These are phyloP conservation scores for Ctenodactylus gundi DNA, from an alignment of 2,113 vertebrate genomes.

Conservation along the genomic window DNA sequence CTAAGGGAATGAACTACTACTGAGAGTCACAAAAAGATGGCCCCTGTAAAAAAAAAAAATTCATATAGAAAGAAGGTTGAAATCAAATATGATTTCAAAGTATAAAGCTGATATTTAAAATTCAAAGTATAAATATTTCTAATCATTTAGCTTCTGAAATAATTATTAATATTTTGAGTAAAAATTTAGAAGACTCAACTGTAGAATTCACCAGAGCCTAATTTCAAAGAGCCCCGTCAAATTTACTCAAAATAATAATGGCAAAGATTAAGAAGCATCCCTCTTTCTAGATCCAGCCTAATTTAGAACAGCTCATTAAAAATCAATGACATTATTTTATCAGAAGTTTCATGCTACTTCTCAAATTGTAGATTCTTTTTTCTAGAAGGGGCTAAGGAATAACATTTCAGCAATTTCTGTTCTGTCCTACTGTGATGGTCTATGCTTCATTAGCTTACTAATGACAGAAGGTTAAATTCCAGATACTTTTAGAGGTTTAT, in stretches of 20 bases:
- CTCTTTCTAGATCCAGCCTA: neutral
- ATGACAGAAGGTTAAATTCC: neutral
- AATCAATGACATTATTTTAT: neutral
- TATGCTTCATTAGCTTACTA: neutral
- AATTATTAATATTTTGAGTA: neutral
- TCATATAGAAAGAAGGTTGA: neutral
- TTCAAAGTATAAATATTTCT: neutral
- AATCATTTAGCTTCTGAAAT: neutral
- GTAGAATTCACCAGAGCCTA: neutral
- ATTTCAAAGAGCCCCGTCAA: neutral
- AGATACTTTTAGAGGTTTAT: neutral
- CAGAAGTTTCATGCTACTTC: neutral
- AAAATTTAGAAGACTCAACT: neutral
- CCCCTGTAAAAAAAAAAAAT: neutral
- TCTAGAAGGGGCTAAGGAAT: neutral
- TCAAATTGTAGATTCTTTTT: neutral
- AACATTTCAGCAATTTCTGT: neutral
- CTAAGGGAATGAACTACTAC: neutral
- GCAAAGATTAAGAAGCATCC: neutral
- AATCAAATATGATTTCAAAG: neutral
- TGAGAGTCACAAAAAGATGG: neutral
- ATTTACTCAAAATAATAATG: neutral
- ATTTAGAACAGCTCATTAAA: conserved; percentile 13
- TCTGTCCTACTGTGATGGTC: neutral
- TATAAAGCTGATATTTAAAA: neutral